phyloP scores from a whole-genome alignment of 2,113 vertebrate genomes.

The Barbus barbus region DNA sequence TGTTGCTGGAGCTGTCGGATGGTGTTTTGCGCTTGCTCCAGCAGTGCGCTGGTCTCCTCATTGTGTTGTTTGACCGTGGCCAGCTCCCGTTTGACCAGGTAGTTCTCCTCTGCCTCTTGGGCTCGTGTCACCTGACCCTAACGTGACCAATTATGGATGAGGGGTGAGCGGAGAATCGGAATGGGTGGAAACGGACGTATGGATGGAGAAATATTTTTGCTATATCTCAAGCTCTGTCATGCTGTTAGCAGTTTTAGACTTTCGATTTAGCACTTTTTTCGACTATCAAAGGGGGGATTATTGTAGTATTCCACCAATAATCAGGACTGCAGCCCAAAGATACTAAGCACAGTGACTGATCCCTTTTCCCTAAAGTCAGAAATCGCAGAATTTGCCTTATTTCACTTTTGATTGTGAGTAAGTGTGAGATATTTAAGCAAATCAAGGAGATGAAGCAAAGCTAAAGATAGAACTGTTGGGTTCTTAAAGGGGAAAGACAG shows the following conservation, averaged over 20 bases:
- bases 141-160: constrained; percentile 82
- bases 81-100: constrained; percentile 99
- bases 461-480: constrained; percentile 13
- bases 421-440: constrained; percentile 17
- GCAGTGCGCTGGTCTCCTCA: constrained; percentile 91
- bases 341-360: constrained; percentile 2
- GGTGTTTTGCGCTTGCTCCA: constrained; percentile 93
- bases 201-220: constrained; percentile 42
- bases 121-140: constrained; percentile 99
- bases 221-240: constrained; percentile 58
- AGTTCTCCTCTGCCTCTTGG: constrained; percentile 99
- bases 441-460: constrained; percentile 21
- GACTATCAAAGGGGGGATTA: background rate
- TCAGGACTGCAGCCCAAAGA: constrained; percentile 18
- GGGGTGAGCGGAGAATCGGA: constrained; percentile 59
- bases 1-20: constrained; percentile 91
- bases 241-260: constrained; percentile 56
- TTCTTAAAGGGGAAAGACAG: constrained; percentile 26
- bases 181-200: constrained; percentile 36
- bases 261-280: background rate
- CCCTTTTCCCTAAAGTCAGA: background rate
- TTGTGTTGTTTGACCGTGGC: constrained; percentile 96
- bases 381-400: constrained; percentile 14
- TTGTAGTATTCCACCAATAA: constrained; percentile 18
- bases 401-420: background rate